Conservation (phyloP, 2,797 vertebrate genomes). For the Tenualosa thibaudeaui region DNA sequence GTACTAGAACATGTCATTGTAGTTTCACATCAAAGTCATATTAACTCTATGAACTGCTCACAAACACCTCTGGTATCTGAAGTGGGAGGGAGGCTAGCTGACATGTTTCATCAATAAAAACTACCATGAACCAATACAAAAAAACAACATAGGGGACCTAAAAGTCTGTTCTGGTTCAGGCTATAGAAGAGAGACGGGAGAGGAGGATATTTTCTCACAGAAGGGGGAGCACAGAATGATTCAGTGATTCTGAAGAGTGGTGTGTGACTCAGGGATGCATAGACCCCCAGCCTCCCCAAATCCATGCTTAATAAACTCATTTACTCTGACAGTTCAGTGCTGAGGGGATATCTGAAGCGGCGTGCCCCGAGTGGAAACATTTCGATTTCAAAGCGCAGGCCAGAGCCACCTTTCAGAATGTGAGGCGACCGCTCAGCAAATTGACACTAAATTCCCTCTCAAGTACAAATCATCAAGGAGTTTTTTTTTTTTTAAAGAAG, state of each 20-base stretch:
- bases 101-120: neutral
- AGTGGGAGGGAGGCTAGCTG: neutral
- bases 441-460: slow-evolving; percentile 45
- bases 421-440: slow-evolving; percentile 39
- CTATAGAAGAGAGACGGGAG: slow-evolving; percentile 23
- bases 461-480: slow-evolving; percentile 46
- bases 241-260: slow-evolving; percentile 60
- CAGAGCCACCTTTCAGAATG: slow-evolving; percentile 43
- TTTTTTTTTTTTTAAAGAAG: neutral
- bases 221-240: slow-evolving; percentile 52
- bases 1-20: too few relatives aligned
- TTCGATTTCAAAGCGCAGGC: slow-evolving; percentile 53
- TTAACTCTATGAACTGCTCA: neutral
- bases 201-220: neutral
- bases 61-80: neutral
- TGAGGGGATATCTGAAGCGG: slow-evolving; percentile 47
- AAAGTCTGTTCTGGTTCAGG: slow-evolving; percentile 11
- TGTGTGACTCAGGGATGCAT: slow-evolving; percentile 48
- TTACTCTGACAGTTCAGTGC: slow-evolving; percentile 40
- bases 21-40: neutral
- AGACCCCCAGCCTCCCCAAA: slow-evolving; percentile 38
- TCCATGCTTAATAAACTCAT: slow-evolving; percentile 51
- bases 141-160: neutral
- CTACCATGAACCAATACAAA: neutral
- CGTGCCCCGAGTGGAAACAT: slow-evolving; percentile 43